Conservation (phyloP, 2,113 vertebrate genomes). For the Tachuris rubrigastra region DNA sequence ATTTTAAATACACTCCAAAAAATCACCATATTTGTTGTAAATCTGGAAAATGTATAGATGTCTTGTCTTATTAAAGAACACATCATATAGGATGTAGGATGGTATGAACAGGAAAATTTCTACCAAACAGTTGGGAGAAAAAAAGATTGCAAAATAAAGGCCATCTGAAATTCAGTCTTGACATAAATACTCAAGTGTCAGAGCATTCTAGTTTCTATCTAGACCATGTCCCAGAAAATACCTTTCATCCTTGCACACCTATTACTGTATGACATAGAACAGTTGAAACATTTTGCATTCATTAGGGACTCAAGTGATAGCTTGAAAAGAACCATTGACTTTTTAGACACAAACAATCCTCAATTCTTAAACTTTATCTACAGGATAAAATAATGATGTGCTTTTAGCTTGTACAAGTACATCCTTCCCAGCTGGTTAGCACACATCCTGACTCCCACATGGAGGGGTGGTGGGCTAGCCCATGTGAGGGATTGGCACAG, state of each 20-base stretch:
- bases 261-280: neutral
- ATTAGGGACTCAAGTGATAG: neutral
- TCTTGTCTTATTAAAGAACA: neutral
- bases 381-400: neutral
- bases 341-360: neutral
- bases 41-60: neutral
- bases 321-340: neutral
- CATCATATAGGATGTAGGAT: neutral
- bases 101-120: neutral
- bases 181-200: neutral
- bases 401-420: accelerated
- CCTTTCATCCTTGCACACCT: neutral
- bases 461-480: neutral
- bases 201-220: neutral
- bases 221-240: neutral
- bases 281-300: neutral
- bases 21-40: neutral
- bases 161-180: neutral
- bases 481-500: neutral
- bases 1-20: neutral
- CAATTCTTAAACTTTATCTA: neutral
- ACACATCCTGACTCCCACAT: accelerated
- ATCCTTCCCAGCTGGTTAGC: neutral
- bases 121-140: neutral
- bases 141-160: neutral